Evolutionary conservation across 2,113 vertebrate genomes (phyloP), one percentile per base, ranked within the genome.

Genomic region (Elanoides forficatus): DNA sequence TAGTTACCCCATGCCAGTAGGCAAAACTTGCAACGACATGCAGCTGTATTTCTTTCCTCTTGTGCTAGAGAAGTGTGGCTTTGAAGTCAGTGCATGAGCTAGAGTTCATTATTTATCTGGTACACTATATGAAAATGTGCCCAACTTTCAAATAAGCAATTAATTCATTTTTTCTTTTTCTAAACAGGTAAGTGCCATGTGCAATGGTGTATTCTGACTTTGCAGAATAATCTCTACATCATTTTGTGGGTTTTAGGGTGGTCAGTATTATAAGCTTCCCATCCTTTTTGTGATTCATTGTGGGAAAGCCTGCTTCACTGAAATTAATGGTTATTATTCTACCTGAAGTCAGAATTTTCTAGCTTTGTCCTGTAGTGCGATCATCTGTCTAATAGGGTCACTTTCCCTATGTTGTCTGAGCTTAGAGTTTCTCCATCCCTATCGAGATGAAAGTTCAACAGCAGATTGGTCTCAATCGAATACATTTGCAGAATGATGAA

Each of bases 1-100:
- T 32, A 7, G 55, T 38, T 32, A 15, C n/a, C 34, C 59, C 0
- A 0, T 59, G 66, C 48, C 26, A 6, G 10, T 1, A 47, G 70
- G 70, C 55, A 50, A 40, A 79, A 6, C 29, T 34, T 25, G 22
- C 58, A 45, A 6, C 52, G 48, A 9, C 22, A 3, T 11, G 16
- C 32, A 65, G 87, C 55, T 73, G 23, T 29, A 11, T 25, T 32
- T 52, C 65, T 32, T 25, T 34, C 76, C 67, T 17, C 34, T 36
- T 21, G 13, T 42, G 38, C 70, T 45, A 10, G 53, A 47, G 59
- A 30, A 52, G 12, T 3, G 4, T 16, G 48, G 25, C 45, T 81
- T 40, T 26, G 48, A 48, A 56, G 63, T 10, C 78, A 23, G 58
- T 3, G 29, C 2, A 0, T 8, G 22, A 82, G 53, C 65, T 53